A percentile compares a stretch with the other conserved stretches of the same genome.
Evolutionary conservation across 1,140 invertebrate species (phyloP).

Genomic region (Drosophila mauritiana): DNA sequence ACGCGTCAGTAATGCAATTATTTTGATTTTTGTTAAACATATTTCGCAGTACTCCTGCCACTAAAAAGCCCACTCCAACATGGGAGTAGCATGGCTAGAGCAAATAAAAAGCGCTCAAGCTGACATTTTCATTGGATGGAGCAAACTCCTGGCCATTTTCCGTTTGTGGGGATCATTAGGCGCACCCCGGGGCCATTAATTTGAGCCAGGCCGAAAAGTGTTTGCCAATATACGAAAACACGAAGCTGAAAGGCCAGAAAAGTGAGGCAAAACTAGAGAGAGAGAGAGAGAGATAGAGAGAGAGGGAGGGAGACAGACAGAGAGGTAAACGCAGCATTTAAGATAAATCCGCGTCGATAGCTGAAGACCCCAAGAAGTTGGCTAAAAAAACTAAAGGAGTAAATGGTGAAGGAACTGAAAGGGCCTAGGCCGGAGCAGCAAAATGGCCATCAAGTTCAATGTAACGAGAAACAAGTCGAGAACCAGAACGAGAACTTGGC

Average conservation of each 20-base stretch:
- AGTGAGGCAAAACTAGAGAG: not conserved
- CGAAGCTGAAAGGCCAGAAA: constrained; percentile 19
- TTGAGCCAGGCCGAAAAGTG: constrained; percentile 69
- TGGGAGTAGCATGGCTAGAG: constrained; percentile 60
- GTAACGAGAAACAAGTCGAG: constrained; percentile 67
- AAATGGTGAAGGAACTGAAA: constrained; percentile 15
- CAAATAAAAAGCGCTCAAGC: constrained; percentile 67
- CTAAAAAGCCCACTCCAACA: not conserved
- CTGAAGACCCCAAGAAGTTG: constrained; percentile 10
- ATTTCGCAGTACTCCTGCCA: constrained; percentile 28
- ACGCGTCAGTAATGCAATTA: constrained; percentile 78
- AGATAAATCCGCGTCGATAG: constrained; percentile 79
- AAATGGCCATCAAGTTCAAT: constrained; percentile 80
- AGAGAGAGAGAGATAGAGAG: not conserved
- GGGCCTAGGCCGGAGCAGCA: constrained; percentile 45
- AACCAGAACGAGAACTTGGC: constrained; percentile 32
- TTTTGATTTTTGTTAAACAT: constrained; percentile 70
- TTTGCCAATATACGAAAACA: constrained; percentile 65
- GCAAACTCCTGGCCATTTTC: constrained; percentile 44
- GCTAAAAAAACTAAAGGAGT: constrained; percentile 1
- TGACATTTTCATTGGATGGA: constrained; percentile 75
- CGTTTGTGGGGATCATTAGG: constrained; percentile 61
- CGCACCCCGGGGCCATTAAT: constrained; percentile 73
- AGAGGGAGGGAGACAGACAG: constrained; percentile 24
- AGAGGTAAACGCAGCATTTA: constrained; percentile 75